phyloP scores from a whole-genome alignment of 2,113 vertebrate genomes.

The Melanocharis versteri region DNA sequence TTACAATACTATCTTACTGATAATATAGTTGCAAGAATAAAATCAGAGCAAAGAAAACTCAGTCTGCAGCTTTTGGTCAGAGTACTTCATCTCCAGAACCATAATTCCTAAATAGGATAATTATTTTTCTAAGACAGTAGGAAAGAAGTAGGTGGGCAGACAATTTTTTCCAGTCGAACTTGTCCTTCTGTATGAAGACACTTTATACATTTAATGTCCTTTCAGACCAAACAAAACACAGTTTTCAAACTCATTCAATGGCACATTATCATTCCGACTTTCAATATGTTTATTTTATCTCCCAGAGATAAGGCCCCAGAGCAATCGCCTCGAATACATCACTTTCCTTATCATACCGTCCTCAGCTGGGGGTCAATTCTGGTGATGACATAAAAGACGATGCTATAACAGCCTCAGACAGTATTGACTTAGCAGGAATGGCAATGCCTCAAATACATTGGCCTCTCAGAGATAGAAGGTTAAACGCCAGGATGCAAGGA shows the following conservation, averaged over 20 bases:
- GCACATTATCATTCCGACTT: background rate
- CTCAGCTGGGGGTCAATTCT: background rate
- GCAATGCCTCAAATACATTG: background rate
- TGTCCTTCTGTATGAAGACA: background rate
- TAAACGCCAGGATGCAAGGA: background rate
- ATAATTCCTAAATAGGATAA: background rate
- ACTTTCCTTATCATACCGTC: background rate
- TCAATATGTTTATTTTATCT: slow-evolving; percentile 13
- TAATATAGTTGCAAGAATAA: background rate
- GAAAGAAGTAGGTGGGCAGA: background rate
- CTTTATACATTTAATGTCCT: background rate
- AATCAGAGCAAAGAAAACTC: background rate
- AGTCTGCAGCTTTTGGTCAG: background rate
- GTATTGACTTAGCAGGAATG: background rate
- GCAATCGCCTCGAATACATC: background rate
- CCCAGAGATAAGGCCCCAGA: background rate
- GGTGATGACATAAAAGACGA: background rate
- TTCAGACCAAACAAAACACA: background rate
- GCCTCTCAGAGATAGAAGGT: background rate
- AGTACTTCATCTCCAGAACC: background rate
- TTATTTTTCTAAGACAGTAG: background rate
- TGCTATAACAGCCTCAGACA: background rate
- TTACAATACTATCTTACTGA: background rate
- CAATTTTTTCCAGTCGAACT: background rate
- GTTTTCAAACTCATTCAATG: background rate